Percentiles rank a stretch among this genome's conserved stretches.
Conservation (phyloP, 2,113 vertebrate species). For the Corynorhinus townsendii region DNA sequence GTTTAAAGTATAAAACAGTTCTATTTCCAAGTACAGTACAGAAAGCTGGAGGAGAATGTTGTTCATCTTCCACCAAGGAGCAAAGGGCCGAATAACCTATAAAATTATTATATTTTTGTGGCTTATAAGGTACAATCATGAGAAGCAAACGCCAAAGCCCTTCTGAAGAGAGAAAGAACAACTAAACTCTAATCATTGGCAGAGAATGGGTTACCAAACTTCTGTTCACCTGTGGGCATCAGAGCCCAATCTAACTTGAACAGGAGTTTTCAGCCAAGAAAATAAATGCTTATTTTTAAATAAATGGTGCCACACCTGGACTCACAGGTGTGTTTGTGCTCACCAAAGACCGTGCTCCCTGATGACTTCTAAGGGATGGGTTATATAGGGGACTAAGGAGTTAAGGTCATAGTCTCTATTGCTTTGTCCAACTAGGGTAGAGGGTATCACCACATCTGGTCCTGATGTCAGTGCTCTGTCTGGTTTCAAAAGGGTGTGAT, state of each 20-base stretch:
- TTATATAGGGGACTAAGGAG: background rate
- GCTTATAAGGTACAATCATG: background rate
- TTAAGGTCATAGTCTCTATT: background rate
- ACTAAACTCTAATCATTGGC: background rate
- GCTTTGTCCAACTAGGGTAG: background rate
- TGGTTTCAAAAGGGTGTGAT: background rate
- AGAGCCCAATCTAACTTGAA: background rate
- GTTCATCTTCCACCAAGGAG: background rate
- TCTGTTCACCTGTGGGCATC: background rate
- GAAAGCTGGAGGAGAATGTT: background rate
- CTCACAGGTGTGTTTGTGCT: background rate
- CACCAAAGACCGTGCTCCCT: background rate
- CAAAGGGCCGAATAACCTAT: background rate
- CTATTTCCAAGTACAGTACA: background rate
- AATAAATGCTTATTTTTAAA: background rate
- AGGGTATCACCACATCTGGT: background rate
- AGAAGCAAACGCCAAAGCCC: background rate
- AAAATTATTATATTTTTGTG: background rate
- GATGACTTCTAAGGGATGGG: background rate
- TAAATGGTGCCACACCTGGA: background rate
- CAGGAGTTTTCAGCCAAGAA: background rate
- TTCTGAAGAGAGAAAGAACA: background rate
- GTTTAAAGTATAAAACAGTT: constrained; percentile 59
- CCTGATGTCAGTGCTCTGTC: background rate
- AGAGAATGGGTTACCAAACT: background rate